A percentile compares a stretch with the other conserved stretches of the same genome.
Conservation (phyloP, 2,888 invertebrate genomes). For the Callosobruchus maculatus region DNA sequence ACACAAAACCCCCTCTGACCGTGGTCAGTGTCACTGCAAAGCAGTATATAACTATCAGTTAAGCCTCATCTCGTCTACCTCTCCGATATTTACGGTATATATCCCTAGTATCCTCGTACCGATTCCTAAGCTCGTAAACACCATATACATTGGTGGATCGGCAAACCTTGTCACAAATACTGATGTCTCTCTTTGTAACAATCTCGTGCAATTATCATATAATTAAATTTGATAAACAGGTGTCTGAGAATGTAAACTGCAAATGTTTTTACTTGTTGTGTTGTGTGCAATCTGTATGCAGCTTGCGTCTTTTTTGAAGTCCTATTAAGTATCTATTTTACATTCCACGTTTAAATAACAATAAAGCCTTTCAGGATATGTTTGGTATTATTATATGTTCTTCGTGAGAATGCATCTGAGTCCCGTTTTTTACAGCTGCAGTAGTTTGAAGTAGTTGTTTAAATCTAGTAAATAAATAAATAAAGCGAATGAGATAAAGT, state of each 20-base stretch:
- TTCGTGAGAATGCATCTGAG: not conserved
- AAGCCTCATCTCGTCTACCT: not conserved
- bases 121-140: slow-evolving; percentile 38
- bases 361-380: not conserved
- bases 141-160: slow-evolving; percentile 25
- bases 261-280: not conserved
- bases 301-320: not conserved
- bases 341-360: not conserved
- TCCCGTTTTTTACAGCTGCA: too few species aligned
- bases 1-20: too few species aligned
- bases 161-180: slow-evolving; percentile 43
- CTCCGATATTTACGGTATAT: not conserved
- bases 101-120: slow-evolving; percentile 37
- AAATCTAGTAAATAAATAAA: too few species aligned
- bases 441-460: too few species aligned
- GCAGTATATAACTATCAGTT: not conserved
- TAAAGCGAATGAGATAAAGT: too few species aligned
- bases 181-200: slow-evolving; percentile 39
- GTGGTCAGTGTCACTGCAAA: not conserved
- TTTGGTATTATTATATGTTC: not conserved
- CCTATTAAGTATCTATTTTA: not conserved
- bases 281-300: not conserved
- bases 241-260: not conserved
- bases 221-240: not conserved
- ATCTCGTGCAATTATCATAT: not conserved